phyloP scores from a whole-genome alignment of 37 sponge, comb jelly and placozoan species.

The Hormiphora californensis region DNA sequence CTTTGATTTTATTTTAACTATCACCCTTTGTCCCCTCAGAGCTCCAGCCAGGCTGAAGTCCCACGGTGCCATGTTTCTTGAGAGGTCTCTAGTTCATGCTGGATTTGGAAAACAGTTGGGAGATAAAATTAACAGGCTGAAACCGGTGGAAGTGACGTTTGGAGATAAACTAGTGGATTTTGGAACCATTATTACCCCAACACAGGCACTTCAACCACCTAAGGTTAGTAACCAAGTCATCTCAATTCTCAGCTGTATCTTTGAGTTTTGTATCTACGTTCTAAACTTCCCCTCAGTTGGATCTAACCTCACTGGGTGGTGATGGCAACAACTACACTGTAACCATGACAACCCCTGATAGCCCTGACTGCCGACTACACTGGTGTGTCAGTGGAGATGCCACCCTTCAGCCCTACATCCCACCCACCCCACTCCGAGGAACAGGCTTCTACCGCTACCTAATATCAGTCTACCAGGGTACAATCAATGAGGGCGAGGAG shows the following conservation, averaged over 20 bases:
- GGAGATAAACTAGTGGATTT: background rate
- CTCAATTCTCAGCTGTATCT: background rate
- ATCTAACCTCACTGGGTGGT: background rate
- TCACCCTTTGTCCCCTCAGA: background rate
- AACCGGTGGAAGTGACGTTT: background rate
- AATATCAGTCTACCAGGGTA: background rate
- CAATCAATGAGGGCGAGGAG: background rate
- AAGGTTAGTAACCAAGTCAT: background rate
- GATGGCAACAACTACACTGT: background rate
- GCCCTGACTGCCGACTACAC: background rate
- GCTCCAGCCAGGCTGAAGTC: background rate
- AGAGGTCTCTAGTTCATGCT: background rate
- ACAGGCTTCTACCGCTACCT: conserved; percentile 15
- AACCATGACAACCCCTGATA: background rate
- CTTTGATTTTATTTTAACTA: background rate
- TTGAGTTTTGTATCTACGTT: background rate
- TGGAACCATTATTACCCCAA: background rate
- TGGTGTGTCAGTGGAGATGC: background rate
- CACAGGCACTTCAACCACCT: background rate
- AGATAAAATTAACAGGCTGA: background rate
- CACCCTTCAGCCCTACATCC: background rate
- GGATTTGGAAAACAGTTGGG: background rate
- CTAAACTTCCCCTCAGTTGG: background rate
- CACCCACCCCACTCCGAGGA: background rate
- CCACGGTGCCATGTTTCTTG: conserved; percentile 17